Percentiles rank a stretch among this genome's conserved stretches.
phyloP scores from a whole-genome alignment of 2,888 invertebrate species.

The Trachelus tabidus region DNA sequence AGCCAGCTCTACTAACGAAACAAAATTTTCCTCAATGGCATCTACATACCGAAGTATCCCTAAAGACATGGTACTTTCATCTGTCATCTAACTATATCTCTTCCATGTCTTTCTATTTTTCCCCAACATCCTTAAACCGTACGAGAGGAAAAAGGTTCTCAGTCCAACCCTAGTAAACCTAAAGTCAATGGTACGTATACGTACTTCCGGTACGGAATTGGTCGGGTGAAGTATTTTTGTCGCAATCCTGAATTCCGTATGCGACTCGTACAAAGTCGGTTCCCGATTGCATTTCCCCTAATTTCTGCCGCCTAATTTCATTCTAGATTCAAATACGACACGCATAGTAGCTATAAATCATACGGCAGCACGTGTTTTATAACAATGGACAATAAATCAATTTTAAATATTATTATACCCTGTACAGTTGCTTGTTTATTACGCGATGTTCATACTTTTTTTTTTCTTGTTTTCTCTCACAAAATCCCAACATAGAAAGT shows the following conservation, averaged over 20 bases:
- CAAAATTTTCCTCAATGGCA: background rate
- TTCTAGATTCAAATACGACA: background rate
- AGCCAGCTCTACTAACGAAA: background rate
- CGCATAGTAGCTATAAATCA: background rate
- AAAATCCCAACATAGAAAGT: background rate
- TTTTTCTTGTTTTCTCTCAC: background rate
- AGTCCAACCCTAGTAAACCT: background rate
- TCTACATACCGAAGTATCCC: background rate
- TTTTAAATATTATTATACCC: background rate
- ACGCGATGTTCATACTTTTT: background rate
- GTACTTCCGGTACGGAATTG: background rate
- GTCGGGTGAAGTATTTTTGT: background rate
- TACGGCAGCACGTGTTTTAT: background rate
- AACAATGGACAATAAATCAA: background rate
- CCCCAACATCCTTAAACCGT: background rate
- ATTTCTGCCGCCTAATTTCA: background rate
- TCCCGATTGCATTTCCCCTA: background rate
- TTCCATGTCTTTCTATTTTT: background rate
- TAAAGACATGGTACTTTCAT: background rate
- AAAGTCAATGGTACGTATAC: background rate
- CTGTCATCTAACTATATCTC: background rate
- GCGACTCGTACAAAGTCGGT: background rate
- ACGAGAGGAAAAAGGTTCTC: background rate
- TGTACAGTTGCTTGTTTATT: background rate
- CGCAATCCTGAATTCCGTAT: background rate